Evolutionary conservation across 2,797 vertebrate species (phyloP).

Genomic region (Neosilurus hyrtlii): DNA sequence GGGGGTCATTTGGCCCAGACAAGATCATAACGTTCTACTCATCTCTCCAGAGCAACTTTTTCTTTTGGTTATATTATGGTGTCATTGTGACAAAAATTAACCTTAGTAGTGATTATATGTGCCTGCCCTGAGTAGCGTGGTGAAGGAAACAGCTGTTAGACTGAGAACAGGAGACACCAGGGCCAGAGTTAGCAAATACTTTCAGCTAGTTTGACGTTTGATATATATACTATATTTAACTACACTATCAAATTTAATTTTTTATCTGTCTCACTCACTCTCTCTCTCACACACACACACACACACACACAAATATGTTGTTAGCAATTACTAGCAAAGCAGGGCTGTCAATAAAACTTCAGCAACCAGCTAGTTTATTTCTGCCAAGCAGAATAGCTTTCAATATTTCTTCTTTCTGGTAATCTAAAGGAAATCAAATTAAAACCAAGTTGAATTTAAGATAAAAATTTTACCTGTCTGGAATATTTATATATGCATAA

Average conservation of each 20-base stretch:
- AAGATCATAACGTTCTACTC: slow-evolving; percentile 4
- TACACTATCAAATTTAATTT: neutral
- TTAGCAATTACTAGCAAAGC: neutral
- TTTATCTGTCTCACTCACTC: neutral
- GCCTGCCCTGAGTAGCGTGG: neutral
- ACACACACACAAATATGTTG: neutral
- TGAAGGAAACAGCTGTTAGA: slow-evolving; percentile 33
- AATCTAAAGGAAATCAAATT: neutral
- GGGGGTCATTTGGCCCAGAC: neutral
- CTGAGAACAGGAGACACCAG: neutral
- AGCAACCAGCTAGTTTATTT: neutral
- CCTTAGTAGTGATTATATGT: neutral
- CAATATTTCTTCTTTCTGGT: neutral
- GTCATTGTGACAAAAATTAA: slow-evolving; percentile 4
- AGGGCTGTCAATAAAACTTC: neutral
- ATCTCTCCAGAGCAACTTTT: neutral
- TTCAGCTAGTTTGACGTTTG: neutral
- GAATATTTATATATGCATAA: neutral
- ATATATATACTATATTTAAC: neutral
- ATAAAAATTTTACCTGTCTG: neutral
- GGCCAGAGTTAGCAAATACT: neutral
- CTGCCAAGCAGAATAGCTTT: neutral
- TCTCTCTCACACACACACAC: too few species aligned
- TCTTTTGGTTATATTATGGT: neutral
- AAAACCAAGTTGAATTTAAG: neutral